Evolutionary conservation across 1,140 invertebrate species (phyloP).

Genomic region (Heterodera schachtii): DNA sequence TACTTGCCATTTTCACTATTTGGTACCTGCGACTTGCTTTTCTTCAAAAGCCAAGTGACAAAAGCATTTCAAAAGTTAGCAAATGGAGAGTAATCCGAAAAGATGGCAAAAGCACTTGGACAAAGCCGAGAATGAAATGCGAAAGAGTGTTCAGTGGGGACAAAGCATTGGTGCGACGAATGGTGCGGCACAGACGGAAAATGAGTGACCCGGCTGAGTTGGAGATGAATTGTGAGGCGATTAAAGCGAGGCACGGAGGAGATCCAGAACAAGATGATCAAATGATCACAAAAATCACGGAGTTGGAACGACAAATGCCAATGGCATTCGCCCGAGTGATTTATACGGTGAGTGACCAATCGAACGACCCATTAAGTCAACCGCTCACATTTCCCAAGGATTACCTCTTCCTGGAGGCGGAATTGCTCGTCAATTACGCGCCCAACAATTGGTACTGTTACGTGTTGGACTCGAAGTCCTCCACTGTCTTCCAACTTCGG

Average conservation of each 20-base stretch:
- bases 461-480: constrained; percentile 39
- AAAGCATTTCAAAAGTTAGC: background rate
- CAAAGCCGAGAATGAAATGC: background rate
- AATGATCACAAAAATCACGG: background rate
- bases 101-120: background rate
- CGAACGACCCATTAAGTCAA: too few species aligned
- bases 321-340: background rate
- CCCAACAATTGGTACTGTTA: constrained; percentile 48
- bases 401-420: constrained; percentile 46
- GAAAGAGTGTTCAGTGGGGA: background rate
- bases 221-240: background rate
- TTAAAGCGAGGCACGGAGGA: background rate
- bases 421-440: constrained; percentile 39
- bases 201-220: background rate
- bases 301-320: background rate
- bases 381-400: constrained; percentile 25
- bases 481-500: constrained; percentile 35
- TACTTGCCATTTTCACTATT: background rate
- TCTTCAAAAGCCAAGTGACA: background rate
- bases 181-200: background rate
- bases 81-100: background rate
- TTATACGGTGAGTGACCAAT: background rate
- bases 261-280: background rate
- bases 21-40: background rate
- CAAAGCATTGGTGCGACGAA: background rate